Percentiles rank a stretch among this genome's conserved stretches.
Evolutionary conservation across 1,140 invertebrate genomes (phyloP).

Genomic region (Cepaea nemoralis): DNA sequence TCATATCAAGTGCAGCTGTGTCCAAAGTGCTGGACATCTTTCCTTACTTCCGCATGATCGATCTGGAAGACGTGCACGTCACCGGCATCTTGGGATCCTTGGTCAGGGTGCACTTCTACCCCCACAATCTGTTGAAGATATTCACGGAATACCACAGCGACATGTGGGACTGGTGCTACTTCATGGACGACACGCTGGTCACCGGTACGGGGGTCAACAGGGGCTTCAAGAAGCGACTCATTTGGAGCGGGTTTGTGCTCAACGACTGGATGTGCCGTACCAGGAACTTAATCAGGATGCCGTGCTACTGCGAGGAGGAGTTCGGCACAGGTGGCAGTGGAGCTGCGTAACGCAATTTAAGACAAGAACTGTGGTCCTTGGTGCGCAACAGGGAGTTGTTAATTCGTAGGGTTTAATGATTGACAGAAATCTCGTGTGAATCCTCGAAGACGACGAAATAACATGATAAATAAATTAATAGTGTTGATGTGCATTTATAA

Average conservation of each 20-base stretch:
- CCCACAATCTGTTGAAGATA: slow-evolving; percentile 25
- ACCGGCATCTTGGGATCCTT: slow-evolving; percentile 69
- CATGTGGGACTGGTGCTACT: slow-evolving; percentile 13
- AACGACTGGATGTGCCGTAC: background rate
- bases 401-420: no score
- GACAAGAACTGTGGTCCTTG: no score
- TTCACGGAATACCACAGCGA: slow-evolving; percentile 32
- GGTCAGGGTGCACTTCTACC: slow-evolving; percentile 40
- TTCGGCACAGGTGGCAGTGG: no score
- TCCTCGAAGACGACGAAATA: no score
- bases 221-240: background rate
- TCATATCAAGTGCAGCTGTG: slow-evolving; percentile 55
- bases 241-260: background rate
- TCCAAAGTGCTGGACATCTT: slow-evolving; percentile 51
- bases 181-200: slow-evolving; percentile 17
- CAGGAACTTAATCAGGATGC: background rate
- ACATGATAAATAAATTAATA: no score
- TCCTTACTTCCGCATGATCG: slow-evolving; percentile 54
- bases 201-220: slow-evolving; percentile 19
- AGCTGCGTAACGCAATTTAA: no score
- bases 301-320: background rate
- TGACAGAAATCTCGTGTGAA: no score
- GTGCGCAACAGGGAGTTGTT: no score
- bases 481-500: no score
- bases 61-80: slow-evolving; percentile 72